Evolutionary conservation across 2,113 vertebrate genomes (phyloP), one percentile per base, ranked within the genome.

Genomic region (Pogonocichla stellata): DNA sequence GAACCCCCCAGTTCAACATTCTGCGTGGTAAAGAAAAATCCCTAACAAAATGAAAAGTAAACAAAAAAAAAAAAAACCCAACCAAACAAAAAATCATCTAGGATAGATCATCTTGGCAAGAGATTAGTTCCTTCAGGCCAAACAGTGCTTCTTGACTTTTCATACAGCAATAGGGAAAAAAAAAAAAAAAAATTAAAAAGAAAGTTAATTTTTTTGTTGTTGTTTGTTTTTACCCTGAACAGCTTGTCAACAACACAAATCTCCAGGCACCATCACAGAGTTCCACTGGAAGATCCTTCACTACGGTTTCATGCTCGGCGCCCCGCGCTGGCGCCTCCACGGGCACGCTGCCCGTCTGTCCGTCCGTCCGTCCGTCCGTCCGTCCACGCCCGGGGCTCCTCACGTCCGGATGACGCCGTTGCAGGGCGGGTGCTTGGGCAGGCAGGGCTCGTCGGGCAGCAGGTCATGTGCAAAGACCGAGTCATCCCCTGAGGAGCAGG

Each of bases 391-490:
- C 9, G 33, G 23, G 33, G 23, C 12, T 12, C 75, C 93, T 98
- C 98, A 99, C 88, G 99, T 99, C 98, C 98, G 95, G 78, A 98
- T 97, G 93, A 97, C 96, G 7, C 98, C 98, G 0, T 98, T 98
- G 71, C 96, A 97, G 62, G 98, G 95, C 1, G 97, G 98, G 90
- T 98, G 98, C 40, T 99, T 98, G 91, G 98, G 98, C 90, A 99
- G 98, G 95, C 99, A 99, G 81, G 98, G 98, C 94, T 99, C 98
- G 0, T 99, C 98, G 0, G 99, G 98, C 95, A 99, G 98, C 80
- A 99, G 98, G 95, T 99, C 99, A 33, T 99, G 99, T 96, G 99
- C 98, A 94, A 99, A 99, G 79, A 99, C 99, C 0, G 99, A 99
- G 97, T 99, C 99, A 0, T 99, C 99, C 38, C 99, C 99, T 0